A percentile compares a stretch with the other conserved stretches of the same genome.
phyloP scores from a whole-genome alignment of 2,888 invertebrate genomes.

The Perdita meconis region DNA sequence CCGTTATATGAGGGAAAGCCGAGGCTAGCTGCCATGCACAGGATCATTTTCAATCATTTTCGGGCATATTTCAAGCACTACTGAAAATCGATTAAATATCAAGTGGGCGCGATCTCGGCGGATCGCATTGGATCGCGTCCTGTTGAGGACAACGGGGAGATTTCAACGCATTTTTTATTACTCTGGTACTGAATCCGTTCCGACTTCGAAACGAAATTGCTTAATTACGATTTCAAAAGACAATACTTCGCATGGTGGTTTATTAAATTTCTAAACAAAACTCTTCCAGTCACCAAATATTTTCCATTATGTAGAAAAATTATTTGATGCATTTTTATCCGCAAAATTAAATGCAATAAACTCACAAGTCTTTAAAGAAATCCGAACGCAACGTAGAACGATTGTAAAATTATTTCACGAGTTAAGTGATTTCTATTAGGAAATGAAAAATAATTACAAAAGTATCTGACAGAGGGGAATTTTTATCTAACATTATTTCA shows the following conservation, averaged over 20 bases:
- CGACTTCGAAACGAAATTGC: neutral
- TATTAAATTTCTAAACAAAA: too few relatives aligned
- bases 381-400: too few relatives aligned
- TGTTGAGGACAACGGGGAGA: constrained; percentile 3
- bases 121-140: constrained; percentile 36
- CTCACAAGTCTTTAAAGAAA: too few relatives aligned
- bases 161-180: constrained; percentile 1
- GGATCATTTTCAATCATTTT: constrained; percentile 68
- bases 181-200: neutral
- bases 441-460: too few relatives aligned
- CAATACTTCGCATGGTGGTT: too few relatives aligned
- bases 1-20: constrained; percentile 29
- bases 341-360: too few relatives aligned
- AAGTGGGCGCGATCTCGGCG: constrained; percentile 43
- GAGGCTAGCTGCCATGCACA: constrained; percentile 58
- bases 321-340: too few relatives aligned
- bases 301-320: too few relatives aligned
- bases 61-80: constrained; percentile 48
- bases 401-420: too few relatives aligned
- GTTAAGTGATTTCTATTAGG: too few relatives aligned
- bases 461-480: neutral
- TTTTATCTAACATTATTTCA: neutral
- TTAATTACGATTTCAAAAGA: too few relatives aligned
- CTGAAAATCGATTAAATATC: constrained; percentile 64
- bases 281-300: too few relatives aligned